phyloP scores from a whole-genome alignment of 2,888 invertebrate species.

The Troides helena region DNA sequence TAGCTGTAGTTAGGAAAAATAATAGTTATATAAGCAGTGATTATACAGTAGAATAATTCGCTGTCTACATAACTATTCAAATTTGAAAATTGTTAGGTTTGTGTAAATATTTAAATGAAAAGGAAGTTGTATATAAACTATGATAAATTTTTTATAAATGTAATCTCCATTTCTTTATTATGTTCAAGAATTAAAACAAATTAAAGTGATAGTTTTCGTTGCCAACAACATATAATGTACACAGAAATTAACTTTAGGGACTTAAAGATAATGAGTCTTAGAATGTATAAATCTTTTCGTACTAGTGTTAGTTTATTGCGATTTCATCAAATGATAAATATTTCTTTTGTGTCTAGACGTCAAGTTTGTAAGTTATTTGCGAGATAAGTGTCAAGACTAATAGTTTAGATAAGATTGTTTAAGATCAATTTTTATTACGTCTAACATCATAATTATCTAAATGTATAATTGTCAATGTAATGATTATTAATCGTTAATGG shows the following conservation, averaged over 20 bases:
- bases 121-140: neutral
- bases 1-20: constrained; percentile 16
- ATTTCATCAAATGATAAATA: neutral
- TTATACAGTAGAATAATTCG: constrained; percentile 15
- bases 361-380: neutral
- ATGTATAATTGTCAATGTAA: no score
- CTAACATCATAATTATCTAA: no score
- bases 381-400: no score
- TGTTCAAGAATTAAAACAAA: neutral
- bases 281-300: no score
- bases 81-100: neutral
- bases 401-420: no score
- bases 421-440: no score
- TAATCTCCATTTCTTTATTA: neutral
- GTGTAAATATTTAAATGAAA: neutral
- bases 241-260: neutral
- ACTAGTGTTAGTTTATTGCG: neutral
- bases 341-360: neutral
- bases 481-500: neutral
- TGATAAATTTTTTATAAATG: neutral
- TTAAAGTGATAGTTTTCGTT: neutral
- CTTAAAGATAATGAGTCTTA: no score
- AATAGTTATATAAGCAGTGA: constrained; percentile 22
- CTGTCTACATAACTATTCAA: neutral
- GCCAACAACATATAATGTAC: neutral